Evolutionary conservation across 2,113 vertebrate species (phyloP).

Genomic region (Pionites leucogaster): DNA sequence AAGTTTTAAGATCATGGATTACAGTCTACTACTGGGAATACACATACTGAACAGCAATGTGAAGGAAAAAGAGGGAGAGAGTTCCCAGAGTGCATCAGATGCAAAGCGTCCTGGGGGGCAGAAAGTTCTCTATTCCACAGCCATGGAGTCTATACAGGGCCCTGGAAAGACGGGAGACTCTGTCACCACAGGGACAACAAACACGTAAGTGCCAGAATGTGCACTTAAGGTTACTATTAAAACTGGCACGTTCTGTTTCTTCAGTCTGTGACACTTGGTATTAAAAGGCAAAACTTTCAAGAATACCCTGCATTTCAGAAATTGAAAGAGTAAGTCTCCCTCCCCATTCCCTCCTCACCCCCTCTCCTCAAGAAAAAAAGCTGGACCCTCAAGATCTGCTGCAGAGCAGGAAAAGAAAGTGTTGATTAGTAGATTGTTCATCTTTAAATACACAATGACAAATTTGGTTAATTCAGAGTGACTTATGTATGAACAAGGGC

Average conservation of each 20-base stretch:
- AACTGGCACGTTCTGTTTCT: neutral
- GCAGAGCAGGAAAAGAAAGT: neutral
- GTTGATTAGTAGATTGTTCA: neutral
- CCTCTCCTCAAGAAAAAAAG: neutral
- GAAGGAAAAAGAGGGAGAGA: slow-evolving; percentile 84
- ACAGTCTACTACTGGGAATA: slow-evolving; percentile 93
- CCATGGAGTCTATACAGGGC: slow-evolving; percentile 98
- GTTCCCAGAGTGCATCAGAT: slow-evolving; percentile 78
- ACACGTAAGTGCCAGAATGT: slow-evolving; percentile 84
- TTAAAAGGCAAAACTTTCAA: neutral
- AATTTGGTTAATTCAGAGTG: neutral
- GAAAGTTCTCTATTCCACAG: slow-evolving; percentile 96
- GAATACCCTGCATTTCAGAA: neutral
- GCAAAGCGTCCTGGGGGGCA: slow-evolving; percentile 85
- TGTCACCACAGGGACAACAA: slow-evolving; percentile 82
- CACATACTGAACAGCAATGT: slow-evolving; percentile 85
- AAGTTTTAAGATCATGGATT: slow-evolving; percentile 99
- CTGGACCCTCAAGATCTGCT: neutral
- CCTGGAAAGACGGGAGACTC: slow-evolving; percentile 88
- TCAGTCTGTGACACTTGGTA: neutral
- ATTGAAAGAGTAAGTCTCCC: neutral
- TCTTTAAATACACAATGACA: neutral
- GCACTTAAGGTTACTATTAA: neutral
- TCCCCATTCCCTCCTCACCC: neutral
- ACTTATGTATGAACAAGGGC: neutral